A percentile compares a stretch with the other conserved stretches of the same genome.
Evolutionary conservation across 1,140 invertebrate species (phyloP).

Genomic region (Hyles euphorbiae): DNA sequence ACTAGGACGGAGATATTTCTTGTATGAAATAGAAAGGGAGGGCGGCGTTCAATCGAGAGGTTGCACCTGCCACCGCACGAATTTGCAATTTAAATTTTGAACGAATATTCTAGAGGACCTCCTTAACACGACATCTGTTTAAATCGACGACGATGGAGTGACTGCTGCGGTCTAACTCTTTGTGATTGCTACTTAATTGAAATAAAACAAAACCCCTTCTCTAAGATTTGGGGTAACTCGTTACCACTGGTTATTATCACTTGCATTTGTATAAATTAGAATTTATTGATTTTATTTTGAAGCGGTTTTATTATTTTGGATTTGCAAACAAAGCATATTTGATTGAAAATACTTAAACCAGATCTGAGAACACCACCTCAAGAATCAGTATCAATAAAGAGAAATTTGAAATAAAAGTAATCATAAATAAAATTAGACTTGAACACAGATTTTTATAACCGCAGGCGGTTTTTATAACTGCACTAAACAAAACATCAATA

Average conservation of each 20-base stretch:
- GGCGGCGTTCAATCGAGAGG: constrained; percentile 46
- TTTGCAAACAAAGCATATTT: too few species aligned
- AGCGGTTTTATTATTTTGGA: constrained; percentile 4
- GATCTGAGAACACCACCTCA: too few species aligned
- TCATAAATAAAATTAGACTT: too few species aligned
- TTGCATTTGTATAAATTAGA: neutral
- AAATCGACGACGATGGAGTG: constrained; percentile 72
- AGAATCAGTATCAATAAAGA: too few species aligned
- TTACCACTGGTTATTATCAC: too few species aligned
- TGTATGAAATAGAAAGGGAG: constrained; percentile 42
- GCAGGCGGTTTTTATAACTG: neutral
- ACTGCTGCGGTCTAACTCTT: constrained; percentile 67
- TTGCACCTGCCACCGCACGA: constrained; percentile 69
- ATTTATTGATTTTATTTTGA: constrained; percentile 14
- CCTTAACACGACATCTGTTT: constrained; percentile 77
- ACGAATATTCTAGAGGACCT: constrained; percentile 73
- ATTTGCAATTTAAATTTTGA: constrained; percentile 77
- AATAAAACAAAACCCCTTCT: constrained; percentile 66
- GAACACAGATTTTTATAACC: too few species aligned
- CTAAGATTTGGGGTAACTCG: constrained; percentile 27
- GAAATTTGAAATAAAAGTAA: too few species aligned
- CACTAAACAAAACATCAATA: constrained; percentile 13
- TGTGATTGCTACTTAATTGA: constrained; percentile 71
- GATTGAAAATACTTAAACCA: neutral
- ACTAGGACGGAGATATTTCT: constrained; percentile 33